These are phyloP conservation scores for Petrophora chlorosata DNA, from an alignment of 2,888 invertebrate genomes.

Conservation along the genomic window DNA sequence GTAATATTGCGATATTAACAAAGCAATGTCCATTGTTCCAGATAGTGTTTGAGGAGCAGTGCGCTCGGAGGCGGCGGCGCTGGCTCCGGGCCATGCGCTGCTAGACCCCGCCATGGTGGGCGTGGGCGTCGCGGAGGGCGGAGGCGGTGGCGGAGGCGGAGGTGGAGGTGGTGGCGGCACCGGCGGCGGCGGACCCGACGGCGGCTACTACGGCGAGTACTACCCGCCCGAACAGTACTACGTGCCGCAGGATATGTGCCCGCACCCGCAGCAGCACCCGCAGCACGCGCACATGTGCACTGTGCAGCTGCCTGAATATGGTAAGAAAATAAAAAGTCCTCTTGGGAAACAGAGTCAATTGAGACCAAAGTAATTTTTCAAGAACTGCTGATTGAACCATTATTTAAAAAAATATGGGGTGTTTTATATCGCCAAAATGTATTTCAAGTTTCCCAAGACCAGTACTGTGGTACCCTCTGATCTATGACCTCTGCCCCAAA, in stretches of 20 bases:
- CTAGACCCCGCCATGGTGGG: conserved; percentile 74
- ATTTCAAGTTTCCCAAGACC: no score
- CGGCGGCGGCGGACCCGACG: conserved; percentile 69
- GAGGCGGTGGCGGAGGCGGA: conserved; percentile 71
- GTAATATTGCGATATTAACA: background rate
- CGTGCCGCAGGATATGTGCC: conserved; percentile 84
- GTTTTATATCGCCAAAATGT: no score
- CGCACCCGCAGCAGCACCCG: conserved; percentile 84
- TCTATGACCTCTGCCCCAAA: no score
- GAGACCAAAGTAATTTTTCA: no score
- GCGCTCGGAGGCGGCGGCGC: conserved; percentile 55
- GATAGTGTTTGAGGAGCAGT: conserved; percentile 49
- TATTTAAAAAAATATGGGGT: no score
- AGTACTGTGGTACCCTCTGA: no score
- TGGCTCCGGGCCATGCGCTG: conserved; percentile 69
- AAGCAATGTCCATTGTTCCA: conserved; percentile 52
- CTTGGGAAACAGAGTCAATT: no score
- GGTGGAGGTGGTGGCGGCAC: conserved; percentile 69
- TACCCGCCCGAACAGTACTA: conserved; percentile 84
- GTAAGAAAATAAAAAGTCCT: no score
- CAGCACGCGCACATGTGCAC: conserved; percentile 87
- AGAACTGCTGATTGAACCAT: no score
- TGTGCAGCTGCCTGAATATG: conserved; percentile 89
- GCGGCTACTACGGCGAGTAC: conserved; percentile 83
- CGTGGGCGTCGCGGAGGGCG: conserved; percentile 78